Evolutionary conservation across 2,113 vertebrate genomes (phyloP).

Genomic region (Meles meles): DNA sequence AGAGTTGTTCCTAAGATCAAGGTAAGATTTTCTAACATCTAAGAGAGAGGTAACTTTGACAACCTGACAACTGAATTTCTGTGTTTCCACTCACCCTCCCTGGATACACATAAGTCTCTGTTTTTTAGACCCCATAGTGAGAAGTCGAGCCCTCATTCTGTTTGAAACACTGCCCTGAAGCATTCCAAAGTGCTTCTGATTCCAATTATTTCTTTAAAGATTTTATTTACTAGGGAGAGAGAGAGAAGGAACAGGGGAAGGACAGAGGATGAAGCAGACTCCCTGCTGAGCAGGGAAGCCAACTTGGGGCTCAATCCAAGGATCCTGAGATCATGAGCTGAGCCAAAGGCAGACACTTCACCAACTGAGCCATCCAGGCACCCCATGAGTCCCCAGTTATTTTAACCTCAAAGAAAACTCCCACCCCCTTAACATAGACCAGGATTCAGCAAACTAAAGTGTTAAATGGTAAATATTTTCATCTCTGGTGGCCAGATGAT

Average conservation of each 20-base stretch:
- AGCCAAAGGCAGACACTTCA: background rate
- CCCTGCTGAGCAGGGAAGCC: background rate
- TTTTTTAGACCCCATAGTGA: background rate
- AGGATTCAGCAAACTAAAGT: conserved; percentile 29
- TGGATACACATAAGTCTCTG: background rate
- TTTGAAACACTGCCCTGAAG: background rate
- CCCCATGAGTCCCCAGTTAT: conserved; percentile 17
- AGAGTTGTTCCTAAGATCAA: background rate
- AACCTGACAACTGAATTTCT: background rate
- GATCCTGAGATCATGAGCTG: background rate
- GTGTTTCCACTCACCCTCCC: fast-evolving
- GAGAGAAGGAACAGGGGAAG: background rate
- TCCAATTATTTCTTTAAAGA: background rate
- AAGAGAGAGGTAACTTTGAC: background rate
- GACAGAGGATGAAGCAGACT: background rate
- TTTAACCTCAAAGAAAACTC: conserved; percentile 51
- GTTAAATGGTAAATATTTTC: conserved; percentile 52
- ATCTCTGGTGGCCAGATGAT: conserved; percentile 6
- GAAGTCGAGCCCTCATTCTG: background rate
- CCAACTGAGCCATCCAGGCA: background rate
- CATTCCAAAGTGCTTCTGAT: conserved; percentile 12
- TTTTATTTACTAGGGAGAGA: background rate
- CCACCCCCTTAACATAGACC: background rate
- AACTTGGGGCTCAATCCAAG: background rate
- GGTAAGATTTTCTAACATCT: background rate